phyloP scores from a whole-genome alignment of 2,888 invertebrate genomes.

The Noctua janthina region DNA sequence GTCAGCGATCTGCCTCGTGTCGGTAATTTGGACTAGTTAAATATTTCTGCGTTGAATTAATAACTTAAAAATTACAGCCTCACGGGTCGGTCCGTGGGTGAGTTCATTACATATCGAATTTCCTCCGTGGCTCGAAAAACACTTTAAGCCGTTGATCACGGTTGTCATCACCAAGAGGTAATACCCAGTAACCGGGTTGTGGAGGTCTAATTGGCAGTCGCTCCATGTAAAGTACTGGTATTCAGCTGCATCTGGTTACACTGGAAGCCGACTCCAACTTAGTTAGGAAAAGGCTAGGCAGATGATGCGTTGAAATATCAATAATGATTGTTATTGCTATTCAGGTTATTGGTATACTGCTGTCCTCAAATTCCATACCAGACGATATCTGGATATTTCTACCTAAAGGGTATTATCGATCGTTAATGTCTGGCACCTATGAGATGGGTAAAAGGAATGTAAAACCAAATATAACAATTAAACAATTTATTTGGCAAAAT shows the following conservation, averaged over 20 bases:
- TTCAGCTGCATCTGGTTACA: background rate
- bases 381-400: background rate
- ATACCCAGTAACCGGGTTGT: background rate
- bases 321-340: too few relatives aligned
- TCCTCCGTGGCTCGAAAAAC: background rate
- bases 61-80: background rate
- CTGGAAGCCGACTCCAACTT: background rate
- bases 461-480: background rate
- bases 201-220: background rate
- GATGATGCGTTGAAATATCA: background rate
- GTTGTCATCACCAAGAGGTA: background rate
- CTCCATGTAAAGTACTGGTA: background rate
- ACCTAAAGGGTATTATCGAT: background rate
- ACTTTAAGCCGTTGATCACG: background rate
- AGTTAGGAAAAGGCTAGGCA: background rate
- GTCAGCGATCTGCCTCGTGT: background rate
- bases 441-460: background rate
- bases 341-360: background rate
- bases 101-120: background rate
- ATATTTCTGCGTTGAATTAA: background rate
- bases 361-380: background rate
- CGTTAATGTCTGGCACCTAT: background rate
- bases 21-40: background rate
- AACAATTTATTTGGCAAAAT: constrained; percentile 2
- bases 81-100: background rate